Conservation (phyloP, 92 coral and sea anemone genomes). For the Palythoa grandis region DNA sequence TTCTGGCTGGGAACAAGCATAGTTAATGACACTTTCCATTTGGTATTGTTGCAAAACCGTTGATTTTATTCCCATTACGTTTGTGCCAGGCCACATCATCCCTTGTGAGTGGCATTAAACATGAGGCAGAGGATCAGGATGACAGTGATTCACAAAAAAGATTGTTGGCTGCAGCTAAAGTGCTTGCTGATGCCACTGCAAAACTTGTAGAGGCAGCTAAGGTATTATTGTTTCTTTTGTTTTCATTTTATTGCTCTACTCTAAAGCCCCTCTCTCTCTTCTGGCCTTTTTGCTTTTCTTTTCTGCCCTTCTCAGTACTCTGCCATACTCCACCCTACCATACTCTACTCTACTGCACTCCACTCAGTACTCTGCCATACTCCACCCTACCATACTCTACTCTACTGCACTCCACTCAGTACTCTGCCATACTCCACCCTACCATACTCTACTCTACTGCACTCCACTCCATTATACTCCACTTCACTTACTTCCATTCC, state of each 20-base stretch:
- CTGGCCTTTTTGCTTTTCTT: too few relatives aligned
- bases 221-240: slow-evolving; percentile 54
- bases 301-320: not conserved
- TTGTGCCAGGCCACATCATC: slow-evolving; percentile 85
- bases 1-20: too few relatives aligned
- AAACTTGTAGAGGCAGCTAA: slow-evolving; percentile 99
- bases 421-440: not conserved
- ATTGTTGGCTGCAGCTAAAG: slow-evolving; percentile 94
- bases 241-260: too few relatives aligned
- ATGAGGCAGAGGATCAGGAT: slow-evolving; percentile 91
- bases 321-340: not conserved
- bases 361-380: not conserved
- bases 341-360: not conserved
- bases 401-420: not conserved
- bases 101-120: slow-evolving; percentile 94
- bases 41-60: too few relatives aligned
- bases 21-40: too few relatives aligned
- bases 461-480: not conserved
- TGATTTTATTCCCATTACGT: too few relatives aligned
- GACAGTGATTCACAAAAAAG: slow-evolving; percentile 94
- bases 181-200: slow-evolving; percentile 99
- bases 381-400: not conserved
- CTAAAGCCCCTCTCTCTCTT: too few relatives aligned
- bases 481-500: not conserved
- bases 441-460: not conserved